phyloP scores from a whole-genome alignment of 2,113 vertebrate genomes.

The Leptocoma aspasia region DNA sequence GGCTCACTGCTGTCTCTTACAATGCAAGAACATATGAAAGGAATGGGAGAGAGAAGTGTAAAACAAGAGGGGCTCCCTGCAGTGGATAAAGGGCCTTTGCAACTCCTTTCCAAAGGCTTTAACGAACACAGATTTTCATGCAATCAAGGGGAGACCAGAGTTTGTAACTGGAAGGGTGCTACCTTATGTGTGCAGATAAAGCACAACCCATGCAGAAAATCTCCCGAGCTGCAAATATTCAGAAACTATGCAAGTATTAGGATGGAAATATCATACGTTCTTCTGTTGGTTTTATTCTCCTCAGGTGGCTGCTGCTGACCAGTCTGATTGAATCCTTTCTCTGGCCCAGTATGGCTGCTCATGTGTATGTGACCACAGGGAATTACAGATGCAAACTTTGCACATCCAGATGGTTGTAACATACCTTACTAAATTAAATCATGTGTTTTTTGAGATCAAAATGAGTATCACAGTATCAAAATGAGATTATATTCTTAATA shows the following conservation, averaged over 20 bases:
- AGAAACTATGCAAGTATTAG: not conserved
- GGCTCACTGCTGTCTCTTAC: not conserved
- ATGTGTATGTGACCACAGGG: not conserved
- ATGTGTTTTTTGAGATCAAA: not conserved
- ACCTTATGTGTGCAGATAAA: rapidly evolving
- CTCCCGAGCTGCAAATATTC: not conserved
- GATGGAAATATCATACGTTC: not conserved
- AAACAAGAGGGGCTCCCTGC: not conserved
- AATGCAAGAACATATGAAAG: not conserved
- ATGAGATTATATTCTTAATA: slow-evolving; percentile 4
- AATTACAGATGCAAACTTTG: not conserved
- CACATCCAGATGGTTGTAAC: not conserved
- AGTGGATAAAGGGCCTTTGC: not conserved
- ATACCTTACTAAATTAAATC: not conserved
- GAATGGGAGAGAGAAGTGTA: not conserved
- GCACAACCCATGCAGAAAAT: not conserved
- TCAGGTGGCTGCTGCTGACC: not conserved
- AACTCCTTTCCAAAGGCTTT: not conserved
- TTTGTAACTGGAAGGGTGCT: not conserved
- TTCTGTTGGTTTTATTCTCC: not conserved
- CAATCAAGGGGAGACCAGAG: not conserved
- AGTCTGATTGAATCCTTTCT: not conserved
- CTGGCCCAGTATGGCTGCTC: not conserved
- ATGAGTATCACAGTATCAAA: not conserved
- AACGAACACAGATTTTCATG: not conserved